Evolutionary conservation across 2,888 invertebrate genomes (phyloP).

Genomic region (Rapana venosa): DNA sequence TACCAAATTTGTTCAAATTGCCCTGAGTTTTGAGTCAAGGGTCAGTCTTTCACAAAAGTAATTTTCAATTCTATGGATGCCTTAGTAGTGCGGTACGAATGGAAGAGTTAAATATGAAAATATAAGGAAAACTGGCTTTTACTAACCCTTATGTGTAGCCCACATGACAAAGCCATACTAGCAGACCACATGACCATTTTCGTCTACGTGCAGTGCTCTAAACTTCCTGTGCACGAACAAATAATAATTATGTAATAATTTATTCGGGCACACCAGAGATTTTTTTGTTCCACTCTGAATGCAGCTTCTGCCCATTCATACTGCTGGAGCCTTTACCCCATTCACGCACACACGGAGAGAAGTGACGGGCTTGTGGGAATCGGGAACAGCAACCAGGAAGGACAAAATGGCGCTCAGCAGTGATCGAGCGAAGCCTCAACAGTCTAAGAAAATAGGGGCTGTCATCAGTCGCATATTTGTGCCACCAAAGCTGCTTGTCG

Average conservation of each 20-base stretch:
- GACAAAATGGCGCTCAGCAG: slow-evolving; percentile 67
- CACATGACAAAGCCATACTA: neutral
- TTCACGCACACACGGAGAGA: slow-evolving; percentile 37
- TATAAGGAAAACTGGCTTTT: too few species aligned
- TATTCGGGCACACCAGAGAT: neutral
- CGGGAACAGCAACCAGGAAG: slow-evolving; percentile 60
- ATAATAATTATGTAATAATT: neutral
- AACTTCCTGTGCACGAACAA: too few species aligned
- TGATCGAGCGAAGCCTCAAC: slow-evolving; percentile 59
- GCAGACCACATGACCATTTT: neutral
- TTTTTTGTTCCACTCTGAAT: slow-evolving; percentile 5
- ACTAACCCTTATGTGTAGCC: too few species aligned
- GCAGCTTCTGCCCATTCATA: neutral
- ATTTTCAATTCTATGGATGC: too few species aligned
- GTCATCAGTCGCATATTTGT: slow-evolving; percentile 92
- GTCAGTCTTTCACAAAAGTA: too few species aligned
- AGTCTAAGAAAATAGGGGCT: slow-evolving; percentile 72
- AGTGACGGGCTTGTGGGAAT: slow-evolving; percentile 43
- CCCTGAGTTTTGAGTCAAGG: too few species aligned
- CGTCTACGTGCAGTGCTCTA: neutral
- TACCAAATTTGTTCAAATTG: too few species aligned
- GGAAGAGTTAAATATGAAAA: too few species aligned
- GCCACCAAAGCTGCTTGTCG: slow-evolving; percentile 79
- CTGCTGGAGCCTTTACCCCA: slow-evolving; percentile 29
- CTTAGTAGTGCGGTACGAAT: too few species aligned